Percentiles rank a stretch among this genome's conserved stretches.
phyloP scores from a whole-genome alignment of 1,140 invertebrate genomes.

The Phymorhynchus buccinoides region DNA sequence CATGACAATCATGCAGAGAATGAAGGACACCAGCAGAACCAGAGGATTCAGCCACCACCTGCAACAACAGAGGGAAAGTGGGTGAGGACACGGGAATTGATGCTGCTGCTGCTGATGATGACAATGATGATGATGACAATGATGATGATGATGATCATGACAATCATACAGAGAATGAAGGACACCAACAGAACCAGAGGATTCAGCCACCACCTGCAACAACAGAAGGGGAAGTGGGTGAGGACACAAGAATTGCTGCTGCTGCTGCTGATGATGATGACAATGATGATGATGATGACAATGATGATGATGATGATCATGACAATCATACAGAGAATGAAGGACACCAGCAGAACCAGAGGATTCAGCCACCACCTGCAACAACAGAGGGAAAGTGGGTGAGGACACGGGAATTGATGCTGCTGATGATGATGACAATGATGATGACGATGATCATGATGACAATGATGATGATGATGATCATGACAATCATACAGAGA shows the following conservation, averaged over 20 bases:
- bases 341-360: slow-evolving; percentile 53
- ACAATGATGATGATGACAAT: no score
- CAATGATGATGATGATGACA: no score
- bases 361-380: slow-evolving; percentile 59
- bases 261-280: no score
- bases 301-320: no score
- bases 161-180: slow-evolving; percentile 51
- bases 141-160: no score
- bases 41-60: slow-evolving; percentile 58
- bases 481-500: slow-evolving; percentile 55
- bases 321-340: slow-evolving; percentile 55
- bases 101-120: no score
- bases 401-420: no score
- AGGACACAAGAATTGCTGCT: no score
- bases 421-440: no score
- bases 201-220: slow-evolving; percentile 58
- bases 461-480: no score
- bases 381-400: neutral
- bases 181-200: slow-evolving; percentile 54
- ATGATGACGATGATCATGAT: no score
- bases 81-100: no score
- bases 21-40: slow-evolving; percentile 54
- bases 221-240: neutral
- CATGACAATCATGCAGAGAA: slow-evolving; percentile 56
- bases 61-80: slow-evolving; percentile 20